phyloP scores from a whole-genome alignment of 2,113 vertebrate species.

The Meriones unguiculatus region DNA sequence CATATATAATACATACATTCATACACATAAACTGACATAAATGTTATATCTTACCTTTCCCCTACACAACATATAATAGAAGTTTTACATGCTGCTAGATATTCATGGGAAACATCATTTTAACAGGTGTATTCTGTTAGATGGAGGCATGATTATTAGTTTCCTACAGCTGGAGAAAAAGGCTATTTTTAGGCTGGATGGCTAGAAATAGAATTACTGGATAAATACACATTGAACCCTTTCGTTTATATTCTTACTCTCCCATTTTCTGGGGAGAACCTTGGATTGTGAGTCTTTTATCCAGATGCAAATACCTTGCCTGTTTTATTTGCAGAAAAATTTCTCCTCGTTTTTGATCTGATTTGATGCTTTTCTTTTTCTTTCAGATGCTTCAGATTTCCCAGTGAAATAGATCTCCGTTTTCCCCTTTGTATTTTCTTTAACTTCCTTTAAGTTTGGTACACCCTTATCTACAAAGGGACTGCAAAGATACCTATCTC shows the following conservation, averaged over 20 bases:
- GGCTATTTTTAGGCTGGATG: background rate
- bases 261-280: background rate
- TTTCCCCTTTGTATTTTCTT: conserved; percentile 1
- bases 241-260: background rate
- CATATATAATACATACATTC: background rate
- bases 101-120: background rate
- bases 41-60: background rate
- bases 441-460: background rate
- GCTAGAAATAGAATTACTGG: background rate
- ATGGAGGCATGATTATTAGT: background rate
- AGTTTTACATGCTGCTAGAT: background rate
- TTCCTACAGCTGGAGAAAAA: background rate
- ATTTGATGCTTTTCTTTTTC: background rate
- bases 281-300: background rate
- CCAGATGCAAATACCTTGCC: background rate
- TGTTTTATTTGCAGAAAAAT: background rate
- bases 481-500: background rate
- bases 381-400: background rate
- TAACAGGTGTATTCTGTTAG: background rate
- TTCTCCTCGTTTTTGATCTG: background rate
- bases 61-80: background rate
- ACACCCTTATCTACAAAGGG: background rate
- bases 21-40: background rate
- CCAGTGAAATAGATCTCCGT: background rate
- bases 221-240: background rate